Evolutionary conservation across 1,140 invertebrate genomes (phyloP), one percentile per base, ranked within the genome.

Genomic region (Drosophila truncata): DNA sequence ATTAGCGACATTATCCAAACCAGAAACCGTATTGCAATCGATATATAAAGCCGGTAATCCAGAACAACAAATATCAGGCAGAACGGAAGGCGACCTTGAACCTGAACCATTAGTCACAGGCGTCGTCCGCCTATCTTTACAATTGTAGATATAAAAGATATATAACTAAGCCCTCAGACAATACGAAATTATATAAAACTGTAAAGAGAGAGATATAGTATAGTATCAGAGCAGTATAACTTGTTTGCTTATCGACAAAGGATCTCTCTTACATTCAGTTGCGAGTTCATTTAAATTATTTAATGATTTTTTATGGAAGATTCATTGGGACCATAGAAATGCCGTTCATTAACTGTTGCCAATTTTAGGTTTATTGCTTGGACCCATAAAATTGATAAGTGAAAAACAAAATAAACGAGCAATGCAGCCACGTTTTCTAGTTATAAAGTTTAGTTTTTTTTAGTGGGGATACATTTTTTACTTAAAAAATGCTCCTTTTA

Each of bases 91-190:
- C 67, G 66, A 49, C 69, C 69, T 70, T 72, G 69, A 72, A 72
- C 65, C 57, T 58, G 52, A 37, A 23, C 55, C 35, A 64, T 71
- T 72, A 72, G 50, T 72, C 66, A 72, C 41, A 18, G 62, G 13
- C 35, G 27, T 58, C 35, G 27, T 58, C 14, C 8, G 69, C 25
- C 69, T 72, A 60, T 41, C 65, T 71, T 31, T 47, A 71, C 49
- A 33, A 50, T 71, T 72, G 14, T n/a, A 37, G 52, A 55, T 55
- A 55, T 55, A 37, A 37, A n/a, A 55, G 33, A 49, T 35, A 70
- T 71, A 66, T 7, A 16, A 20, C 35, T 71, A 42, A 59, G 69
- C 20, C 69, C 39, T 31, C 29, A 27, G 14, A 27, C 58, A 61
- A 55, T 55, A 20, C 33, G 20, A 55, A 37, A 25, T 37, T 55